Evolutionary conservation across 2,797 vertebrate genomes (phyloP).

Genomic region (Macroramphosus scolopax): DNA sequence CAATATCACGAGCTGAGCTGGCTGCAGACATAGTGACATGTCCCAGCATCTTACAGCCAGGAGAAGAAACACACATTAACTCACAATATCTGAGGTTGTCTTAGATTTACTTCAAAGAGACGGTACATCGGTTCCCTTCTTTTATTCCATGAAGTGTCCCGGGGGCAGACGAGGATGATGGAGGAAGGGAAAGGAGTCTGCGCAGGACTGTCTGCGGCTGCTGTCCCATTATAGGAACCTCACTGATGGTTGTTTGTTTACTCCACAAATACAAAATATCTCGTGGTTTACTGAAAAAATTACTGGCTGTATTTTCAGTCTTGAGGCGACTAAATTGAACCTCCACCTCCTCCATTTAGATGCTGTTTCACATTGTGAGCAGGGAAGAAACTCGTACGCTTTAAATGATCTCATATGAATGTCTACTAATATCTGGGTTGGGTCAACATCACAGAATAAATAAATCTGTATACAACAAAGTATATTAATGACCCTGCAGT

Average conservation of each 20-base stretch:
- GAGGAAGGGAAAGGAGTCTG: conserved; percentile 44
- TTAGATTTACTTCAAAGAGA: conserved; percentile 66
- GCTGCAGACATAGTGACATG: conserved; percentile 16
- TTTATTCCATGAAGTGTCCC: conserved; percentile 45
- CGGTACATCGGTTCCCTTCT: conserved; percentile 53
- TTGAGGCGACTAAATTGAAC: conserved; percentile 17
- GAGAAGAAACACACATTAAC: conserved; percentile 47
- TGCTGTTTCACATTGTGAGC: conserved; percentile 29
- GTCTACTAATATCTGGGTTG: no score
- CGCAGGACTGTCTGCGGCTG: conserved; percentile 34
- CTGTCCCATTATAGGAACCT: conserved; percentile 35
- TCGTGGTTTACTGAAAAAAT: conserved; percentile 47
- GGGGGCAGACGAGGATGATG: conserved; percentile 47
- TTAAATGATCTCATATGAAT: no score
- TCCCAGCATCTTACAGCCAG: conserved; percentile 32
- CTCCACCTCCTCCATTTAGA: conserved; percentile 31
- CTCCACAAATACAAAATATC: conserved; percentile 65
- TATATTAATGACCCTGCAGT: no score
- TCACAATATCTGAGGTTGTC: conserved; percentile 56
- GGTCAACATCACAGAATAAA: no score
- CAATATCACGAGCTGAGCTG: not conserved
- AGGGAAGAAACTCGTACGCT: no score
- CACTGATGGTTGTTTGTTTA: conserved; percentile 50
- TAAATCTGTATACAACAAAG: no score
- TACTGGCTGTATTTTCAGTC: conserved; percentile 42